Evolutionary conservation across 2,888 invertebrate species (phyloP).

Genomic region (Nemapogon koenigi): DNA sequence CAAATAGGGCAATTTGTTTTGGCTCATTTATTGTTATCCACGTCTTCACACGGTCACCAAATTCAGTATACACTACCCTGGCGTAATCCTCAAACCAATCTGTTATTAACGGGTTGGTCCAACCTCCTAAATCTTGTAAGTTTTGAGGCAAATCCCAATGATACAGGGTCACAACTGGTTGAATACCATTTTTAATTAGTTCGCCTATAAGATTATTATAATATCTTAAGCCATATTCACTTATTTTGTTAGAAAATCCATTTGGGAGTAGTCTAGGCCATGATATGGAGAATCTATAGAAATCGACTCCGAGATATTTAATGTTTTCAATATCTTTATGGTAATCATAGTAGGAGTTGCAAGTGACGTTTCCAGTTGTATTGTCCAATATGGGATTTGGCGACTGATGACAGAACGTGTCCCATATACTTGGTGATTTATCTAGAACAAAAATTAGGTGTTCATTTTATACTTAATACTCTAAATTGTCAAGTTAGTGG

Average conservation of each 20-base stretch:
- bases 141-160: conserved; percentile 63
- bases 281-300: conserved; percentile 66
- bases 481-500: too few species aligned
- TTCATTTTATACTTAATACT: too few species aligned
- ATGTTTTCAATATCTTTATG: conserved; percentile 57
- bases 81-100: conserved; percentile 60
- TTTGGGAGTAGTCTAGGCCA: conserved; percentile 71
- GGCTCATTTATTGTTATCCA: conserved; percentile 71
- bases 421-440: conserved; percentile 69
- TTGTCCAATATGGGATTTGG: conserved; percentile 54
- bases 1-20: conserved; percentile 35
- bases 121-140: conserved; percentile 66
- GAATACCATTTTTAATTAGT: conserved; percentile 62
- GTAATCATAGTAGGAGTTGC: conserved; percentile 68
- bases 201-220: conserved; percentile 70
- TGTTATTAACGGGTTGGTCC: conserved; percentile 46
- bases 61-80: conserved; percentile 38
- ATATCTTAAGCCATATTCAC: conserved; percentile 65
- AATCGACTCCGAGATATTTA: conserved; percentile 46
- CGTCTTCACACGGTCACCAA: conserved; percentile 56
- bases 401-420: conserved; percentile 48
- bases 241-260: conserved; percentile 58
- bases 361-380: conserved; percentile 63
- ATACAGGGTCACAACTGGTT: conserved; percentile 64
- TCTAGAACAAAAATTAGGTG: conserved; percentile 30